A percentile compares a stretch with the other conserved stretches of the same genome.
Conservation (phyloP, 2,113 vertebrate genomes). For the Tachuris rubrigastra region DNA sequence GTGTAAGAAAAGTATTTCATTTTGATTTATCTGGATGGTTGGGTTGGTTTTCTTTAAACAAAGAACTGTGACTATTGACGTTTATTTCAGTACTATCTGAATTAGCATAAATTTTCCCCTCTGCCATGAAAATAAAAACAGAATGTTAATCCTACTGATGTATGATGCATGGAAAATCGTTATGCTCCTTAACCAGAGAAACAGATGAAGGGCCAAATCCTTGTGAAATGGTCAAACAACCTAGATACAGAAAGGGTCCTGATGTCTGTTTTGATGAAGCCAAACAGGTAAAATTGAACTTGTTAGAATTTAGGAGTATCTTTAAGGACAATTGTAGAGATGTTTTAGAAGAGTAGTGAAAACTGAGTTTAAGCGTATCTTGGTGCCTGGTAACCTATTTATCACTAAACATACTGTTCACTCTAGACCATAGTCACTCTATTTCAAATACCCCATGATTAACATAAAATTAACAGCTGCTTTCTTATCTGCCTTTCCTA, state of each 20-base stretch:
- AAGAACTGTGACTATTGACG: not conserved
- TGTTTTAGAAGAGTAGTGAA: not conserved
- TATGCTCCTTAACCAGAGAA: constrained; percentile 73
- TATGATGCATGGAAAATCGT: not conserved
- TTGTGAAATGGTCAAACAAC: constrained; percentile 91
- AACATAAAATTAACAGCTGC: constrained; percentile 65
- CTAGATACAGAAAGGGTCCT: constrained; percentile 93
- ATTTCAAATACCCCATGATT: constrained; percentile 54
- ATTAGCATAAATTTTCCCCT: not conserved
- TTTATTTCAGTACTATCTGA: not conserved
- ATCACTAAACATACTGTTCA: constrained; percentile 40
- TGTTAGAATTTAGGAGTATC: not conserved
- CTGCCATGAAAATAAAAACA: not conserved
- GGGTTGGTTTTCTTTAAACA: not conserved
- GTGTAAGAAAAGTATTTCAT: not conserved
- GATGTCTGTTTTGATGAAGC: constrained; percentile 96
- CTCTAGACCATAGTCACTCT: constrained; percentile 55
- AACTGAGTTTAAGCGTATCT: not conserved
- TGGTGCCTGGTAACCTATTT: not conserved
- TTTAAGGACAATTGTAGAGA: not conserved
- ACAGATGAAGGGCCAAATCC: constrained; percentile 94
- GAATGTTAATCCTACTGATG: not conserved
- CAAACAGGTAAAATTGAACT: constrained; percentile 79
- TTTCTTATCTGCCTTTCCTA: constrained; percentile 69
- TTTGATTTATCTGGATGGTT: not conserved